A percentile compares a stretch with the other conserved stretches of the same genome.
Evolutionary conservation across 2,888 invertebrate species (phyloP).

Genomic region (Himalopsyche anomala): DNA sequence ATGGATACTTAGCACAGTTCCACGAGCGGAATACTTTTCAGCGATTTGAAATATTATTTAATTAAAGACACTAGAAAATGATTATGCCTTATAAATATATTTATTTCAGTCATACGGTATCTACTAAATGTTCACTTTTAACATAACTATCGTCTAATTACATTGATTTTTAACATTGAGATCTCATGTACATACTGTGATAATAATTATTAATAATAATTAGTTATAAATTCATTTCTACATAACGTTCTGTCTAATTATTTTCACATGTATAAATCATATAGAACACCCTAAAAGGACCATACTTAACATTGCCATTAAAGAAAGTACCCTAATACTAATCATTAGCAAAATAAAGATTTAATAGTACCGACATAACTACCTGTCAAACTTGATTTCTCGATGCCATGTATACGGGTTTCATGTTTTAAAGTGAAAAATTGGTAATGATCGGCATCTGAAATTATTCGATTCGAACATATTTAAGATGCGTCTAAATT

Average conservation of each 20-base stretch:
- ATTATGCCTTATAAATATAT: constrained; percentile 18
- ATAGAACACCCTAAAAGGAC: constrained; percentile 18
- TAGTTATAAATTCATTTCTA: constrained; percentile 42
- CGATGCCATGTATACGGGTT: too few species aligned
- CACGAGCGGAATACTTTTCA: background rate
- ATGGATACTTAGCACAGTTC: too few species aligned
- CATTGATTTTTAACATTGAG: constrained; percentile 62
- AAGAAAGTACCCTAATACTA: constrained; percentile 1
- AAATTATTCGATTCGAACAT: too few species aligned
- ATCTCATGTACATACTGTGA: constrained; percentile 58
- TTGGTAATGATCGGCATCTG: too few species aligned
- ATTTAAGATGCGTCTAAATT: too few species aligned
- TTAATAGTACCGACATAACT: too few species aligned
- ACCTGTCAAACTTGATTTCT: too few species aligned
- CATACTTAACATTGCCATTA: constrained; percentile 17
- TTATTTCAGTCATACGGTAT: constrained; percentile 40
- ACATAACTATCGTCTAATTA: constrained; percentile 54
- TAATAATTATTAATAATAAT: constrained; percentile 52
- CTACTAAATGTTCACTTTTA: constrained; percentile 24
- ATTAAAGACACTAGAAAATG: constrained; percentile 35
- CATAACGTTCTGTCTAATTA: constrained; percentile 33
- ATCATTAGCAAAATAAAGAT: too few species aligned
- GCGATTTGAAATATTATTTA: constrained; percentile 38
- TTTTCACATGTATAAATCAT: constrained; percentile 1
- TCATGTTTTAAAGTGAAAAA: too few species aligned